Evolutionary conservation across 2,888 invertebrate species (phyloP).

Genomic region (Drosophila eohydei): DNA sequence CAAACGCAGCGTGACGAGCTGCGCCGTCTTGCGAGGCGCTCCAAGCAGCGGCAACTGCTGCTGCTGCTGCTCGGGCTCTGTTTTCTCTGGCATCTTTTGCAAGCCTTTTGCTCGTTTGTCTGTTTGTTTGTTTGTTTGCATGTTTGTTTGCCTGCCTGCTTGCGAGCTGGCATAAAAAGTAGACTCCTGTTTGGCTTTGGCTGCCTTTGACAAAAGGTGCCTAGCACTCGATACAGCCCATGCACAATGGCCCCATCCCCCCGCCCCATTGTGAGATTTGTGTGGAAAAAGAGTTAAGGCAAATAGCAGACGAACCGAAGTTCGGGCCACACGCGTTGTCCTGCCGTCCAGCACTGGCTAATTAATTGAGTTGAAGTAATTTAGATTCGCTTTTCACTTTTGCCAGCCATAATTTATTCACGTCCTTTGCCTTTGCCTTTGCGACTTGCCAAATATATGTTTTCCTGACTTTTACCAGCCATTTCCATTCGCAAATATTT

Average conservation of each 20-base stretch:
- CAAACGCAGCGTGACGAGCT: conserved; percentile 22
- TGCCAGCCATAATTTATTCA: conserved; percentile 50
- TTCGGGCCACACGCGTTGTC: conserved; percentile 11
- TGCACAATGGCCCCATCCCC: conserved; percentile 5
- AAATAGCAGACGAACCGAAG: conserved; percentile 47
- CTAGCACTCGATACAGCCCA: conserved; percentile 6
- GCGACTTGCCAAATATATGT: conserved; percentile 41
- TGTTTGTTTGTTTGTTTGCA: conserved; percentile 60
- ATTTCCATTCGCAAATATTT: conserved; percentile 70
- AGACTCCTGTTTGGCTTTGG: conserved; percentile 57
- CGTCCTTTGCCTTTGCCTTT: conserved; percentile 1
- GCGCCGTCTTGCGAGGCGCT: conserved; percentile 16
- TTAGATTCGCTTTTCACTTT: conserved; percentile 37
- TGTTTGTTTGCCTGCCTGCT: conserved; percentile 44
- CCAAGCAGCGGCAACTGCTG: neutral
- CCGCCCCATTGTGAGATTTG: conserved; percentile 49
- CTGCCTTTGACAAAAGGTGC: conserved; percentile 53
- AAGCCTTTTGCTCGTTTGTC: conserved; percentile 56
- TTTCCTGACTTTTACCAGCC: conserved; percentile 19
- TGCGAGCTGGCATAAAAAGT: conserved; percentile 23
- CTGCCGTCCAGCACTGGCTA: conserved; percentile 40
- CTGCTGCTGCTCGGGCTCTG: conserved; percentile 1
- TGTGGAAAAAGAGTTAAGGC: conserved; percentile 66
- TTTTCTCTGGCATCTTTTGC: conserved; percentile 32
- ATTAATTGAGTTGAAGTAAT: conserved; percentile 82